These are phyloP conservation scores for Cygnus atratus DNA, from an alignment of 2,113 vertebrate species.

Conservation along the genomic window DNA sequence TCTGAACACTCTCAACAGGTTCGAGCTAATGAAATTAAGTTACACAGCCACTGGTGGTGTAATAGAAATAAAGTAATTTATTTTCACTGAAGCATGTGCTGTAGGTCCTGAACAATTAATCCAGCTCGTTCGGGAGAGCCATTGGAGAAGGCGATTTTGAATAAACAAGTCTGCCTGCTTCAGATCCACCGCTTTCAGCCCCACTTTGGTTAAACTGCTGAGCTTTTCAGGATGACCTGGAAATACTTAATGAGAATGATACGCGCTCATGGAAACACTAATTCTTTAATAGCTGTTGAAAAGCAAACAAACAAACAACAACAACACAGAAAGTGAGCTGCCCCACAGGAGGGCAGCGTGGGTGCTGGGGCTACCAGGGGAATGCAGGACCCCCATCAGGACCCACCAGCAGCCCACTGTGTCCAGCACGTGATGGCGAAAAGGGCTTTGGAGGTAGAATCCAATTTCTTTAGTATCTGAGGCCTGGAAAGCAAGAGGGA, in stretches of 20 bases:
- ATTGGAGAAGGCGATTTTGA: constrained; percentile 57
- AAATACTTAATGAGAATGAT: neutral
- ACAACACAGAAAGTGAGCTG: too few species aligned
- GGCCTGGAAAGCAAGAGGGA: neutral
- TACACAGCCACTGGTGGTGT: constrained; percentile 86
- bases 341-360: neutral
- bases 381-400: neutral
- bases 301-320: neutral
- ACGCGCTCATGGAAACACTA: constrained; percentile 2
- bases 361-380: neutral
- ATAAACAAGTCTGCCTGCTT: constrained; percentile 58
- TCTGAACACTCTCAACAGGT: constrained; percentile 96
- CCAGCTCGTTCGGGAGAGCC: constrained; percentile 70
- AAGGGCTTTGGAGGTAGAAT: neutral
- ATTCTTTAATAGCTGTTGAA: constrained; percentile 31
- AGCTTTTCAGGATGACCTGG: neutral
- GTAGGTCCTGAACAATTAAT: constrained; percentile 92
- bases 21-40: constrained; percentile 99
- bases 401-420: neutral
- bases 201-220: constrained; percentile 36
- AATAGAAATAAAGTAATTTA: constrained; percentile 98
- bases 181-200: constrained; percentile 63
- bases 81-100: constrained; percentile 97
- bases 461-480: neutral
- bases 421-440: neutral